phyloP scores from a whole-genome alignment of 2,797 vertebrate species.

The Mallotus villosus region DNA sequence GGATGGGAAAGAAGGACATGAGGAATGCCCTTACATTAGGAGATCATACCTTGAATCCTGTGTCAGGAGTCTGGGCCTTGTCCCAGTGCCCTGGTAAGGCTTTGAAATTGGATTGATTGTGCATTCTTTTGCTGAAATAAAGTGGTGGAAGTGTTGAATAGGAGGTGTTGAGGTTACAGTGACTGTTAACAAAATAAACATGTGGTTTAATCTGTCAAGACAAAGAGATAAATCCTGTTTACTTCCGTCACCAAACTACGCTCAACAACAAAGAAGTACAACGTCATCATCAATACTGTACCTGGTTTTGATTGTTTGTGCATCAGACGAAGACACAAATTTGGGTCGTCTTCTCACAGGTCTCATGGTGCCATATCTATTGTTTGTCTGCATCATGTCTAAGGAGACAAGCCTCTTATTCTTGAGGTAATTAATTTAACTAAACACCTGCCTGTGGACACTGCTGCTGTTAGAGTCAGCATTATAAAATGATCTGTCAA shows the following conservation, averaged over 20 bases:
- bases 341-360: constrained; percentile 64
- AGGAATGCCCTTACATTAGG: background rate
- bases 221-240: background rate
- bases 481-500: no score
- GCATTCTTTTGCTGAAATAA: constrained; percentile 18
- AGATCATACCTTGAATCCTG: constrained; percentile 46
- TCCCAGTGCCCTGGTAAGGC: constrained; percentile 52
- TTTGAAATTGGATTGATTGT: constrained; percentile 19
- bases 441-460: no score
- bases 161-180: background rate
- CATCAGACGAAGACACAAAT: constrained; percentile 66
- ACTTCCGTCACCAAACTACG: constrained; percentile 20
- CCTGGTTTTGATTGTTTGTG: constrained; percentile 52
- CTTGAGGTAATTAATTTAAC: no score
- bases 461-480: no score
- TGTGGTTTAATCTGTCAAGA: background rate
- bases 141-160: constrained; percentile 5
- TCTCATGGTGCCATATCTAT: constrained; percentile 59
- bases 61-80: constrained; percentile 34
- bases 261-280: background rate
- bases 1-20: background rate
- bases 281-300: constrained; percentile 21
- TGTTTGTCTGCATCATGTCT: constrained; percentile 79
- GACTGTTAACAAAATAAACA: background rate
- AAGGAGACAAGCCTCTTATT: background rate